Percentiles rank a stretch among this genome's conserved stretches.
These are phyloP conservation scores for Drosophila subpulchrella DNA, from an alignment of 1,140 invertebrate genomes.

Conservation along the genomic window DNA sequence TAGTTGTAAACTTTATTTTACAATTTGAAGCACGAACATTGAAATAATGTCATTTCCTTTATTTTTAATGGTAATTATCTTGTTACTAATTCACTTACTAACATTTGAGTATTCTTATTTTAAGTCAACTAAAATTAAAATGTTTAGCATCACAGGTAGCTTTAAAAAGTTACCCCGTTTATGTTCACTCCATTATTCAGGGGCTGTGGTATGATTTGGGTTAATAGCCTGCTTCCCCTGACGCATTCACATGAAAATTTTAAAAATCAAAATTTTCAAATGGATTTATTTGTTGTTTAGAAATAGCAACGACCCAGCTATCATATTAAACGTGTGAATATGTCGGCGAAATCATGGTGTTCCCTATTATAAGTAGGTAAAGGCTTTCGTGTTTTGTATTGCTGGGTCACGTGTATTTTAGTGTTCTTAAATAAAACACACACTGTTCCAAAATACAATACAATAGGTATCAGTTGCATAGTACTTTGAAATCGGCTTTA, in stretches of 20 bases:
- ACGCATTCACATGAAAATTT: background rate
- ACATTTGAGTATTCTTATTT: background rate
- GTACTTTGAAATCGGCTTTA: slow-evolving; percentile 4
- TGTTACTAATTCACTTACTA: background rate
- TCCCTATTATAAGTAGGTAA: background rate
- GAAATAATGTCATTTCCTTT: background rate
- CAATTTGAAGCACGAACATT: background rate
- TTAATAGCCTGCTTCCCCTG: background rate
- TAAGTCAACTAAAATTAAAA: background rate
- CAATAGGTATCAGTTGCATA: background rate
- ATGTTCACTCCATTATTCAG: background rate
- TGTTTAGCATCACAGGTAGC: background rate
- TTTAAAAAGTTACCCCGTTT: background rate
- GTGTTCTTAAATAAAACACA: background rate
- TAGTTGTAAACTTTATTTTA: background rate
- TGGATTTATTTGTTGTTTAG: background rate
- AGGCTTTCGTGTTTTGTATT: background rate
- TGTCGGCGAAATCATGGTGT: background rate
- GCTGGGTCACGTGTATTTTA: background rate
- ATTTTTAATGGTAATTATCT: background rate
- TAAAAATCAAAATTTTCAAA: background rate
- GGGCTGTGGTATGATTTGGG: background rate
- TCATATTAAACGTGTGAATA: background rate
- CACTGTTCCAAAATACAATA: background rate
- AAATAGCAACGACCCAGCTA: background rate